A percentile compares a stretch with the other conserved stretches of the same genome.
Evolutionary conservation across 2,113 vertebrate species (phyloP).

Genomic region (Phrynosoma platyrhinos): DNA sequence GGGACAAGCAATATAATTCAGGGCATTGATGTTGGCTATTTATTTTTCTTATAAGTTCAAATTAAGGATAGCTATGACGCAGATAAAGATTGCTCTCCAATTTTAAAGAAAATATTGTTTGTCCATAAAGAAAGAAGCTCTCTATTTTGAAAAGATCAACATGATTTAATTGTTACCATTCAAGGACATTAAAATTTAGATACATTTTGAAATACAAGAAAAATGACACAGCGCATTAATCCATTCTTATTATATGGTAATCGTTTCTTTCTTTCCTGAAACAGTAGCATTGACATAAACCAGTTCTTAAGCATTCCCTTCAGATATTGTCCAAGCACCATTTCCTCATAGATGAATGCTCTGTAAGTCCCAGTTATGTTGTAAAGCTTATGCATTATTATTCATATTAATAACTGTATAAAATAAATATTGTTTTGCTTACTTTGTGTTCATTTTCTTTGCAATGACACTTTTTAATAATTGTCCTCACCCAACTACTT

Average conservation of each 20-base stretch:
- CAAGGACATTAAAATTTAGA: slow-evolving; percentile 59
- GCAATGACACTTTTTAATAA: slow-evolving; percentile 45
- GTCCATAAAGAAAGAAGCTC: slow-evolving; percentile 30
- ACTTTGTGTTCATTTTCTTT: slow-evolving; percentile 31
- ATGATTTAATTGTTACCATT: slow-evolving; percentile 68
- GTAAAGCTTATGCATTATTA: slow-evolving; percentile 68
- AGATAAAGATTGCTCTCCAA: slow-evolving; percentile 11
- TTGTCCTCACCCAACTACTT: slow-evolving; percentile 51
- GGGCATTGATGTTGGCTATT: slow-evolving; percentile 28
- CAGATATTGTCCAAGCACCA: slow-evolving; percentile 74
- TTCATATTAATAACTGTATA: slow-evolving; percentile 60
- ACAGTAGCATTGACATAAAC: slow-evolving; percentile 71
- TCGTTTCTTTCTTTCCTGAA: slow-evolving; percentile 41
- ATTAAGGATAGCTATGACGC: neutral
- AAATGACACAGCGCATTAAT: slow-evolving; percentile 62
- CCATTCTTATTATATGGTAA: slow-evolving; percentile 43
- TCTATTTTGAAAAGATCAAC: slow-evolving; percentile 62
- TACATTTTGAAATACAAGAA: slow-evolving; percentile 68
- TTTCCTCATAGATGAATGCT: slow-evolving; percentile 73
- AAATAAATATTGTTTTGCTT: slow-evolving; percentile 65
- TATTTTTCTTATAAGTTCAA: neutral
- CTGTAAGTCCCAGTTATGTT: slow-evolving; percentile 59
- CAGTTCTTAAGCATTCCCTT: slow-evolving; percentile 73
- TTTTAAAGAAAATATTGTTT: neutral
- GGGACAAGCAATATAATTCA: no score